Evolutionary conservation across 2,113 vertebrate species (phyloP).

Genomic region (Salvelinus alpinus): DNA sequence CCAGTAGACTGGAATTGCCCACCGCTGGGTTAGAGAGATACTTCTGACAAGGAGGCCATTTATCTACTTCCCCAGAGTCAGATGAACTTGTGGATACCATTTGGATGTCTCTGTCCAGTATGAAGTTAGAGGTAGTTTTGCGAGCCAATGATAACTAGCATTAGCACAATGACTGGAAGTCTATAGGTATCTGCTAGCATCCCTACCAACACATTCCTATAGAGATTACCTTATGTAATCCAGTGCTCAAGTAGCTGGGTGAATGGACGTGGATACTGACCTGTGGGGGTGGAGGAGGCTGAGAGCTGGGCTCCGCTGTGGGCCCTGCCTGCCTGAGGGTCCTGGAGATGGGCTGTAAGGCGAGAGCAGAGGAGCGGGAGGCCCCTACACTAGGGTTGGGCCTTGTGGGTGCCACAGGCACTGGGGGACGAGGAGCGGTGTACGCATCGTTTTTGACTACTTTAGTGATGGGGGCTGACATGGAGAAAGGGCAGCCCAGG

Average conservation of each 20-base stretch:
- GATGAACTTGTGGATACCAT: too few species aligned
- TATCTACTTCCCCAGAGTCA: too few species aligned
- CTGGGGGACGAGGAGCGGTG: constrained; percentile 79
- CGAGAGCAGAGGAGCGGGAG: constrained; percentile 64
- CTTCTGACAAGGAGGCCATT: too few species aligned
- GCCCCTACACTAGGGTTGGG: constrained; percentile 64
- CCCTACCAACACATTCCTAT: background rate
- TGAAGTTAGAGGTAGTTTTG: too few species aligned
- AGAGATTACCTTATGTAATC: background rate
- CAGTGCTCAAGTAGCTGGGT: background rate
- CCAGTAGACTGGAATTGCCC: too few species aligned
- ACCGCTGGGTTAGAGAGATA: too few species aligned
- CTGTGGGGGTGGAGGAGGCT: constrained; percentile 71
- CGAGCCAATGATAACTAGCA: too few species aligned
- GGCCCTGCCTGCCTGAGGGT: constrained; percentile 71
- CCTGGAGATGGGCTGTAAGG: constrained; percentile 82
- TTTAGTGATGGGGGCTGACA: constrained; percentile 90
- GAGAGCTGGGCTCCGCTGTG: constrained; percentile 41
- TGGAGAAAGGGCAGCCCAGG: constrained; percentile 77
- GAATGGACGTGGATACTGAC: constrained; percentile 46
- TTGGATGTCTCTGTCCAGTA: too few species aligned
- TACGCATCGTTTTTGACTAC: constrained; percentile 96
- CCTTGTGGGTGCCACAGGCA: constrained; percentile 59
- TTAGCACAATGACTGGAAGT: too few species aligned
- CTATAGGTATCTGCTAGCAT: too few species aligned